Conservation (phyloP, 2,888 invertebrate species). For the Argyra leucocephala region DNA sequence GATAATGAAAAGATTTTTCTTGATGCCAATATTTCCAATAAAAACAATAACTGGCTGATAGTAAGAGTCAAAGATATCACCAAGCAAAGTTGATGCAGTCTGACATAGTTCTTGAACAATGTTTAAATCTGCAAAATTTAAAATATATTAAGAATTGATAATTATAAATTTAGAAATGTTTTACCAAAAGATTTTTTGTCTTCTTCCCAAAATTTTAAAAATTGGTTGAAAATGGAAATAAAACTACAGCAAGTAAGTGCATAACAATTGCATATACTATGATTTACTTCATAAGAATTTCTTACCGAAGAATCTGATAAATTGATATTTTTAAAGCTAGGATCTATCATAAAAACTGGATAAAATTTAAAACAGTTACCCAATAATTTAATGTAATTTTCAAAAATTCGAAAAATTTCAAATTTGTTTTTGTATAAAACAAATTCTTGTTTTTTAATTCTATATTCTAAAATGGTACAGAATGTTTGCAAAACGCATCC, state of each 20-base stretch:
- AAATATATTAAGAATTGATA: neutral
- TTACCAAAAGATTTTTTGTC: neutral
- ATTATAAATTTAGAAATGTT: neutral
- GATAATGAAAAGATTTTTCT: constrained; percentile 7
- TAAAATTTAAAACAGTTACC: neutral
- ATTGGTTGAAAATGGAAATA: neutral
- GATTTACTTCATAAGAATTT: neutral
- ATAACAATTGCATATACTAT: neutral
- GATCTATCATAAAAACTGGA: neutral
- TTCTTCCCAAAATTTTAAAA: neutral
- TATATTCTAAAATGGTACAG: neutral
- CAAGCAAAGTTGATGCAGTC: neutral
- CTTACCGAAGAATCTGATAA: neutral
- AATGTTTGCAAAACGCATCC: neutral
- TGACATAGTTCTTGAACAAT: neutral
- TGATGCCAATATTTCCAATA: neutral
- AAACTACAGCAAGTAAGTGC: neutral
- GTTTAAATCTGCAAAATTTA: neutral
- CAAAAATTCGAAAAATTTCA: neutral
- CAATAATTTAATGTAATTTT: neutral
- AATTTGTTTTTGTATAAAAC: neutral
- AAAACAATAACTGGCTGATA: neutral
- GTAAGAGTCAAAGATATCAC: neutral
- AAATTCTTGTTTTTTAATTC: neutral
- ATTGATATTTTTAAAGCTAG: neutral